These are phyloP conservation scores for Galleria mellonella DNA, from an alignment of 1,140 invertebrate genomes.

Conservation along the genomic window DNA sequence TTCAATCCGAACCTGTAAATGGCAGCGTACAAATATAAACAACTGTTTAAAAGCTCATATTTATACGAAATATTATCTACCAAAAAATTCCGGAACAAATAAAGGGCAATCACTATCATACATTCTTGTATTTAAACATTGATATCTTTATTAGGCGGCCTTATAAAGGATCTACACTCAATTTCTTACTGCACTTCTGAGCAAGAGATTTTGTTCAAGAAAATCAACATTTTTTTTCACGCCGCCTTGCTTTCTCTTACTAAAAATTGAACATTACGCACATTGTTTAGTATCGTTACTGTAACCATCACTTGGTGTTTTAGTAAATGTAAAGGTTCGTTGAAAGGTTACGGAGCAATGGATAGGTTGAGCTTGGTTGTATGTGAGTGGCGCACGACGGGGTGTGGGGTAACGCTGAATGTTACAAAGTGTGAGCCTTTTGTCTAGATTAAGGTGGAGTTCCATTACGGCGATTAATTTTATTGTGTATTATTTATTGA, in stretches of 20 bases:
- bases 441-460: constrained; percentile 51
- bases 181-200: constrained; percentile 53
- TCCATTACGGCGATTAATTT: constrained; percentile 12
- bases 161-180: constrained; percentile 18
- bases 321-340: not conserved
- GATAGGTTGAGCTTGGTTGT: constrained; percentile 12
- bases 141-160: constrained; percentile 12
- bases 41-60: not conserved
- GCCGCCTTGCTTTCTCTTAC: constrained; percentile 30
- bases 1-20: not conserved
- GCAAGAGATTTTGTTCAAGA: constrained; percentile 38
- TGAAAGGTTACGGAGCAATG: constrained; percentile 25
- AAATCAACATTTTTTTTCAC: constrained; percentile 59
- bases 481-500: no score
- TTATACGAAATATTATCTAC: not conserved
- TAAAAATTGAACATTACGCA: constrained; percentile 20
- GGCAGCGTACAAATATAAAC: not conserved
- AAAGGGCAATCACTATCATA: constrained; percentile 4
- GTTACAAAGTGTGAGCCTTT: constrained; percentile 72
- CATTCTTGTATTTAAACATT: constrained; percentile 14
- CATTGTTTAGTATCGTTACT: not conserved
- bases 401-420: constrained; percentile 57
- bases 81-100: not conserved
- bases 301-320: constrained; percentile 25
- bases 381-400: constrained; percentile 16